Percentiles rank a stretch among this genome's conserved stretches.
These are phyloP conservation scores for Ataeniobius toweri DNA, from an alignment of 2,797 vertebrate species.

Conservation along the genomic window DNA sequence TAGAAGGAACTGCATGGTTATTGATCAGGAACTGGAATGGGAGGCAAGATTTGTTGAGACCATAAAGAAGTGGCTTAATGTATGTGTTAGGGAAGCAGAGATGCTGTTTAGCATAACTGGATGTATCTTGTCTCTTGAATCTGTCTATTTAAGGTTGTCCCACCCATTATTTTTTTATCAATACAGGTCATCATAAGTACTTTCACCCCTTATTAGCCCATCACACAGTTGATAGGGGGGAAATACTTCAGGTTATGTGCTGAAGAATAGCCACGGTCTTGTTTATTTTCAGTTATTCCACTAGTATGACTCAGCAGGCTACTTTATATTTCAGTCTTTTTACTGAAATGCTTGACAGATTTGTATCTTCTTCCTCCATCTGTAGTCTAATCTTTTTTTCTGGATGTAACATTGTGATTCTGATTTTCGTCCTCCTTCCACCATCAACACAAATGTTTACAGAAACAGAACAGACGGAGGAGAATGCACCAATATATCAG, in stretches of 20 bases:
- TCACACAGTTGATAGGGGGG: background rate
- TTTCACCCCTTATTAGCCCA: background rate
- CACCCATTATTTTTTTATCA: background rate
- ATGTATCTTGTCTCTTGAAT: constrained; percentile 18
- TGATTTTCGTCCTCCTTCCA: constrained; percentile 37
- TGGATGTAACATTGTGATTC: constrained; percentile 22
- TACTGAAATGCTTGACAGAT: constrained; percentile 35
- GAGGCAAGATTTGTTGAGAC: constrained; percentile 57
- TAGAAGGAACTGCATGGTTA: constrained; percentile 67
- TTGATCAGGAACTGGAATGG: constrained; percentile 64
- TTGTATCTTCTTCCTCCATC: constrained; percentile 50
- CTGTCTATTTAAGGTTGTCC: constrained; percentile 11
- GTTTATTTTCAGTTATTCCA: constrained; percentile 3
- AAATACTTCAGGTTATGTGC: background rate
- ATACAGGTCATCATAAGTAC: background rate
- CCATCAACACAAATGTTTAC: constrained; percentile 66
- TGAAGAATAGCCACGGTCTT: constrained; percentile 7
- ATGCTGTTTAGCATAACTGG: constrained; percentile 36
- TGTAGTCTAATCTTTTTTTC: constrained; percentile 43
- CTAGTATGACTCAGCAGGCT: constrained; percentile 20
- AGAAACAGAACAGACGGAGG: constrained; percentile 63
- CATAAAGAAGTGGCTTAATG: constrained; percentile 43
- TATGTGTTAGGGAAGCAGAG: constrained; percentile 30
- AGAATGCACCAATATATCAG: constrained; percentile 65
- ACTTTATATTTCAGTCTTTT: constrained; percentile 24